A percentile compares a stretch with the other conserved stretches of the same genome.
Evolutionary conservation across 2,888 invertebrate genomes (phyloP).

Genomic region (Scrobipalpa atriplicella): DNA sequence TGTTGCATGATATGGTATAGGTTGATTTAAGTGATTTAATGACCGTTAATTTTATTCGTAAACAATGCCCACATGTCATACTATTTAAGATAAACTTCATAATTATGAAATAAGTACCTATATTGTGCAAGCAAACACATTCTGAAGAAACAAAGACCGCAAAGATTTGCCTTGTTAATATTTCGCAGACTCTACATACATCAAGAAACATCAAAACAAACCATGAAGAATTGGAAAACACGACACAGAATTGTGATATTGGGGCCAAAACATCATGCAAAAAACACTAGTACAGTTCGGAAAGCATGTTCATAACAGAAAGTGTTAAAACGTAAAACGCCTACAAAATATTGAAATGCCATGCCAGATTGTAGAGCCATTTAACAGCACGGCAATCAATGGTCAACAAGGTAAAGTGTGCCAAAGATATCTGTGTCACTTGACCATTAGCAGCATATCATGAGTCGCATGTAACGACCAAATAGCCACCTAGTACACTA

Average conservation of each 20-base stretch:
- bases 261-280: constrained; percentile 21
- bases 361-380: constrained; percentile 13
- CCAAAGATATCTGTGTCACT: constrained; percentile 57
- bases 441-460: constrained; percentile 56
- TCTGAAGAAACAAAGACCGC: neutral
- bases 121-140: neutral
- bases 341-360: constrained; percentile 17
- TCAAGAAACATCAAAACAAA: constrained; percentile 12
- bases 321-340: neutral
- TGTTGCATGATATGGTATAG: neutral
- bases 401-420: constrained; percentile 44
- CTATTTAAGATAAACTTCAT: neutral
- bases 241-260: constrained; percentile 27
- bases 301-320: neutral
- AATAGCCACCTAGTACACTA: constrained; percentile 23
- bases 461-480: constrained; percentile 50
- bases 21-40: neutral
- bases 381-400: constrained; percentile 28
- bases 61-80: neutral
- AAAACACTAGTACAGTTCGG: neutral
- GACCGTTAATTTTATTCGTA: neutral
- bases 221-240: constrained; percentile 28
- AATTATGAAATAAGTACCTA: constrained; percentile 1
- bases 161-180: neutral
- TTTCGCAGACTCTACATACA: constrained; percentile 4